A percentile compares a stretch with the other conserved stretches of the same genome.
Conservation (phyloP, 2,113 vertebrate genomes). For the Ciconia maguari region DNA sequence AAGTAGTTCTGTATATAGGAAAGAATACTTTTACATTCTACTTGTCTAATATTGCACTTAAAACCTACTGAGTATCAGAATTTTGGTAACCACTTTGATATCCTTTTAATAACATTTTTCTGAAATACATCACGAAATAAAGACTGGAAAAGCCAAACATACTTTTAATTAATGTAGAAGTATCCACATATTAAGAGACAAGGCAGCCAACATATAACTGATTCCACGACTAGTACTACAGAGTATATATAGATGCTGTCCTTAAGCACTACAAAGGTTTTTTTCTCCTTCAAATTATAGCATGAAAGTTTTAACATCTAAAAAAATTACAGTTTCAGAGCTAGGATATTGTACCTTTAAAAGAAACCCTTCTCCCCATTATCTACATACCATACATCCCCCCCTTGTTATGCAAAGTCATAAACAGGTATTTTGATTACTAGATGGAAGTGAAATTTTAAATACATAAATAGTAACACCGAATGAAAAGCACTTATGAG, state of each 20-base stretch:
- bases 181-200: background rate
- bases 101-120: background rate
- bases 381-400: background rate
- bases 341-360: background rate
- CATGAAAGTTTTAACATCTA: background rate
- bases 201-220: background rate
- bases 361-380: background rate
- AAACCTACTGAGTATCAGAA: background rate
- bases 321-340: background rate
- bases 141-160: background rate
- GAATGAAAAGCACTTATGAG: background rate
- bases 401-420: background rate
- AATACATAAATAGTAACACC: background rate
- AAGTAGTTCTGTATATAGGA: background rate
- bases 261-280: background rate
- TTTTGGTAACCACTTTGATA: background rate
- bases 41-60: background rate
- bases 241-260: background rate
- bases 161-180: background rate
- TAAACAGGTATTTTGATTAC: background rate
- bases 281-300: background rate
- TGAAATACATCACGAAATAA: background rate
- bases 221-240: background rate
- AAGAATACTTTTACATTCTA: background rate
- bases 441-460: background rate